Conservation (phyloP, 1,140 invertebrate genomes). For the Mercenaria mercenaria region DNA sequence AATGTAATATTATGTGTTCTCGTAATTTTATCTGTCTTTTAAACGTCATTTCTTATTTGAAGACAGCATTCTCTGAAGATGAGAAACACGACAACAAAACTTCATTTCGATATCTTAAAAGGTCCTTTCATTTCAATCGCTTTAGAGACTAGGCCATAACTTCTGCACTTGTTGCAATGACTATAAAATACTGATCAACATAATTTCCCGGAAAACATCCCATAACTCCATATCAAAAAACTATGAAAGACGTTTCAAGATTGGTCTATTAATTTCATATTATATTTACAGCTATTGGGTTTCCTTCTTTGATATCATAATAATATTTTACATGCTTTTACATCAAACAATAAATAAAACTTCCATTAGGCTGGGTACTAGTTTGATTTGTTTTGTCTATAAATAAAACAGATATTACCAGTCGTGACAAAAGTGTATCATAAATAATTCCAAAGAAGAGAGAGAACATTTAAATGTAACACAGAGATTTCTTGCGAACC, state of each 20-base stretch:
- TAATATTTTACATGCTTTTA: neutral
- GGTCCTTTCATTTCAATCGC: too few relatives aligned
- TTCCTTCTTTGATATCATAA: neutral
- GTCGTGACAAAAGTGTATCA: constrained; percentile 28
- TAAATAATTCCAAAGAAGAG: neutral
- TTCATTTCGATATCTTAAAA: too few relatives aligned
- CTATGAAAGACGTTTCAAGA: neutral
- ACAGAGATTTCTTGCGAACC: neutral
- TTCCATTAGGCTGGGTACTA: neutral
- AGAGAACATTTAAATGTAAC: constrained; percentile 6
- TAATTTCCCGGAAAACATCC: neutral
- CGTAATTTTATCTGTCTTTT: too few relatives aligned
- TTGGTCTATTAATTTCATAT: neutral
- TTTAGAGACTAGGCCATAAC: too few relatives aligned
- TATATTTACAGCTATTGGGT: neutral
- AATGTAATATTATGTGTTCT: too few relatives aligned
- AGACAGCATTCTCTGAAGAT: too few relatives aligned
- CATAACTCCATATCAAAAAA: neutral
- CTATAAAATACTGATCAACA: neutral
- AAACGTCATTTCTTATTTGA: too few relatives aligned
- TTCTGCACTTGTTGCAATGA: neutral
- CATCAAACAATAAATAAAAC: constrained; percentile 10
- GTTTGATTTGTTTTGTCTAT: constrained; percentile 40
- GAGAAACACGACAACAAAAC: too few relatives aligned
- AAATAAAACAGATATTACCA: constrained; percentile 25